Evolutionary conservation across 2,888 invertebrate species (phyloP).

Genomic region (Eupithecia abbreviata): DNA sequence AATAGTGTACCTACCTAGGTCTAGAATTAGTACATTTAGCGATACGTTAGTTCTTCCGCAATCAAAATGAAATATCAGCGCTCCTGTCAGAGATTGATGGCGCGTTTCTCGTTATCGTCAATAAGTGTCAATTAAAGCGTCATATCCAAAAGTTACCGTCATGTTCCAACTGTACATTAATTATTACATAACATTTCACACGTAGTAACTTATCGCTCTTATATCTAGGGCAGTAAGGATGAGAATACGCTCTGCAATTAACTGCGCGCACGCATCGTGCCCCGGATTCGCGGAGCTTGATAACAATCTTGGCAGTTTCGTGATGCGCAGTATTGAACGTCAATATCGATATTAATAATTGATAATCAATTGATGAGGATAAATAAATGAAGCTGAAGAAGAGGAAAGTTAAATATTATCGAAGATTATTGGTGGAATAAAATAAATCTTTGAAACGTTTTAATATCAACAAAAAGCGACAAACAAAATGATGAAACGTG

Average conservation of each 20-base stretch:
- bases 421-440: background rate
- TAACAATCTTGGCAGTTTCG: conserved; percentile 29
- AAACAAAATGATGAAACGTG: background rate
- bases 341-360: conserved; percentile 25
- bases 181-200: conserved; percentile 34
- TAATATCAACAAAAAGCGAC: background rate
- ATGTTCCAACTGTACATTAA: conserved; percentile 25
- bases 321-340: conserved; percentile 23
- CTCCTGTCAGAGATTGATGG: conserved; percentile 22
- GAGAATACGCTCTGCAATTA: conserved; percentile 30
- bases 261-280: conserved; percentile 21
- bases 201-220: conserved; percentile 22
- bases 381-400: background rate
- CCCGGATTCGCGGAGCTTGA: conserved; percentile 33
- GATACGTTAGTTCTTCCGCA: background rate
- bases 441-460: background rate
- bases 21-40: background rate
- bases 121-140: conserved; percentile 27
- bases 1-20: background rate
- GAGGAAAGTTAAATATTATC: background rate
- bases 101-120: conserved; percentile 23
- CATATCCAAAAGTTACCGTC: conserved; percentile 22
- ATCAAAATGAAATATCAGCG: conserved; percentile 20
- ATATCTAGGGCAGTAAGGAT: conserved; percentile 23
- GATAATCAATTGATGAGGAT: conserved; percentile 2